A percentile compares a stretch with the other conserved stretches of the same genome.
Conservation (phyloP, 2,797 vertebrate species). For the Cuculus canorus region DNA sequence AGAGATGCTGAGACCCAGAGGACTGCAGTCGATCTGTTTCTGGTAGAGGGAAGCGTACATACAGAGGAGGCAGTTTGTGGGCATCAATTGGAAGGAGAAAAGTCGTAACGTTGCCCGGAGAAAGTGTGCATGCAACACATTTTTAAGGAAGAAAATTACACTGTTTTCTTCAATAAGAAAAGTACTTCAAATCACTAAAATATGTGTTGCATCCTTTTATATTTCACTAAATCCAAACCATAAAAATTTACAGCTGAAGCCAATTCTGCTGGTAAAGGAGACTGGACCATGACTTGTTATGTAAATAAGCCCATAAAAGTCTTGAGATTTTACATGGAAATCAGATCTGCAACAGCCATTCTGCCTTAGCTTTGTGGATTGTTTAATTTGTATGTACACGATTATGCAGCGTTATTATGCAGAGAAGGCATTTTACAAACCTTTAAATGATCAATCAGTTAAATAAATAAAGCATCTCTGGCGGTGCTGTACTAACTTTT, state of each 20-base stretch:
- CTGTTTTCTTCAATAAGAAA: background rate
- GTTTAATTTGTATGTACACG: conserved; percentile 16
- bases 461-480: conserved; percentile 41
- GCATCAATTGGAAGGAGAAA: background rate
- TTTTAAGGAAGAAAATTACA: background rate
- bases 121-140: background rate
- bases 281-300: conserved; percentile 52
- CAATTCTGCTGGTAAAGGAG: background rate
- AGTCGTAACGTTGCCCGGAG: background rate
- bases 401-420: background rate
- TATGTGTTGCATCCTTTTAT: background rate
- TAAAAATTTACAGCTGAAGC: conserved; percentile 50
- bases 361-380: background rate
- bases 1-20: background rate
- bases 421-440: conserved; percentile 28
- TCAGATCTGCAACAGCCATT: background rate
- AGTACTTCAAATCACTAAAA: background rate
- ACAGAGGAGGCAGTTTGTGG: background rate
- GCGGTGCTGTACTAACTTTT: background rate
- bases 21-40: background rate
- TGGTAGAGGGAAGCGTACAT: background rate
- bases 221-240: background rate
- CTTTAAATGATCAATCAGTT: conserved; percentile 47
- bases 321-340: conserved; percentile 5
- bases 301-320: conserved; percentile 58